phyloP scores from a whole-genome alignment of 2,113 vertebrate genomes.

The Parus major region DNA sequence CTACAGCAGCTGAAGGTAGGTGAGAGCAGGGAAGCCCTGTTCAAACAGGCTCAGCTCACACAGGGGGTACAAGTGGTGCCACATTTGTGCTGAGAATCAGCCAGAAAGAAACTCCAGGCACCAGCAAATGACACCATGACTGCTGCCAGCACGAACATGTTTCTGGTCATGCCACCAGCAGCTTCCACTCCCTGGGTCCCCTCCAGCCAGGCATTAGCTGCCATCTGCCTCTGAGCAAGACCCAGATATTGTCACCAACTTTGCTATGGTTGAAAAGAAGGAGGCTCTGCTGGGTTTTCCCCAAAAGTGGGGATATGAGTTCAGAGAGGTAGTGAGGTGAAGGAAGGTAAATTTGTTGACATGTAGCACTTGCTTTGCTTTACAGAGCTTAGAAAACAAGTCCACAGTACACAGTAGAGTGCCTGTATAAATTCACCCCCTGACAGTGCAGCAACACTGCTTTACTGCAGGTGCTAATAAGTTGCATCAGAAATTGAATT shows the following conservation, averaged over 20 bases:
- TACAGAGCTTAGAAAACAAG: background rate
- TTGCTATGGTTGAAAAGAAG: background rate
- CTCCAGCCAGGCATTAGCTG: background rate
- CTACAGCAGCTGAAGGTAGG: background rate
- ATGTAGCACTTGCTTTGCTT: background rate
- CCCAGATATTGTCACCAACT: background rate
- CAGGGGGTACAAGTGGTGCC: background rate
- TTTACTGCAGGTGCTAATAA: background rate
- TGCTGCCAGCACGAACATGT: background rate
- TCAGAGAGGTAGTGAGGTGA: background rate
- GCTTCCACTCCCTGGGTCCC: background rate
- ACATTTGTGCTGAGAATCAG: background rate
- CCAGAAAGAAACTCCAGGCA: background rate
- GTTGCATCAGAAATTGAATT: background rate
- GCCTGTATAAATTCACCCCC: background rate
- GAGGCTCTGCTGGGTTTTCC: background rate
- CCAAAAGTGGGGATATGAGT: background rate
- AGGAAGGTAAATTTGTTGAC: background rate
- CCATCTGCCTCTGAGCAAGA: background rate
- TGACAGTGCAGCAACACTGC: background rate
- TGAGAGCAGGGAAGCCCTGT: background rate
- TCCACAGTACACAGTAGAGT: background rate
- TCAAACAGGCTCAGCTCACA: background rate
- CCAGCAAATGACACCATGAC: background rate
- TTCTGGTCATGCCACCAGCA: background rate